Percentiles rank a stretch among this genome's conserved stretches.
phyloP scores from a whole-genome alignment of 2,797 vertebrate genomes.

The Diglossa cyanea region DNA sequence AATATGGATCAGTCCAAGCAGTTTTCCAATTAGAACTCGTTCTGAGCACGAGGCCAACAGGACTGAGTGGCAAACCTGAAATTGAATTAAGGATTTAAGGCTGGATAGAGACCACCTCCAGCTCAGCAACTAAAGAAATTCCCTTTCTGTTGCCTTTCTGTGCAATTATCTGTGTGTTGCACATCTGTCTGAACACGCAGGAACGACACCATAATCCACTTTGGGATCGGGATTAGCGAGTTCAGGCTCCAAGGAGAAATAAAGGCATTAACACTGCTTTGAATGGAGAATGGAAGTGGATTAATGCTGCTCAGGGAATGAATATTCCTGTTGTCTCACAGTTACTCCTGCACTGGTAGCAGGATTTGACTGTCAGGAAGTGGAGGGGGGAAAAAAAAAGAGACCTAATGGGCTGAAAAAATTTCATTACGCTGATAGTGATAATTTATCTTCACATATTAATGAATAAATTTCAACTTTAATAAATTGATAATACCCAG shows the following conservation, averaged over 20 bases:
- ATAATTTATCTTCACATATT: not conserved
- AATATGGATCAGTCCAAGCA: conserved; percentile 66
- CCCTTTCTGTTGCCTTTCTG: not conserved
- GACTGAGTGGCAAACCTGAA: not conserved
- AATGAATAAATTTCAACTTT: not conserved
- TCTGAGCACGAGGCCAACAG: not conserved
- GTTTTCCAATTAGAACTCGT: conserved; percentile 26
- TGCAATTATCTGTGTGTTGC: not conserved
- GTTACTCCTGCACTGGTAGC: not conserved
- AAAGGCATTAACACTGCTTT: not conserved
- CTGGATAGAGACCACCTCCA: not conserved
- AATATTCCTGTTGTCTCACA: not conserved
- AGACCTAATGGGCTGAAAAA: not conserved
- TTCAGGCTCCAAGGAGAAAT: conserved; percentile 7
- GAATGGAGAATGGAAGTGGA: not conserved
- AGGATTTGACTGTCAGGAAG: not conserved
- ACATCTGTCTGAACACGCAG: not conserved
- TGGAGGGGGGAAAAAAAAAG: fast-evolving
- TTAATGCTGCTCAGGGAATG: not conserved
- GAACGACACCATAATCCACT: not conserved
- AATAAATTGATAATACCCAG: not conserved
- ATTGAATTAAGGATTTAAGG: conserved; percentile 16
- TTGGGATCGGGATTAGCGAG: not conserved
- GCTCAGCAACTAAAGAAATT: not conserved
- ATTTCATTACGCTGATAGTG: not conserved